A percentile compares a stretch with the other conserved stretches of the same genome.
Conservation (phyloP, 2,797 vertebrate genomes). For the Gephyroberyx darwinii region DNA sequence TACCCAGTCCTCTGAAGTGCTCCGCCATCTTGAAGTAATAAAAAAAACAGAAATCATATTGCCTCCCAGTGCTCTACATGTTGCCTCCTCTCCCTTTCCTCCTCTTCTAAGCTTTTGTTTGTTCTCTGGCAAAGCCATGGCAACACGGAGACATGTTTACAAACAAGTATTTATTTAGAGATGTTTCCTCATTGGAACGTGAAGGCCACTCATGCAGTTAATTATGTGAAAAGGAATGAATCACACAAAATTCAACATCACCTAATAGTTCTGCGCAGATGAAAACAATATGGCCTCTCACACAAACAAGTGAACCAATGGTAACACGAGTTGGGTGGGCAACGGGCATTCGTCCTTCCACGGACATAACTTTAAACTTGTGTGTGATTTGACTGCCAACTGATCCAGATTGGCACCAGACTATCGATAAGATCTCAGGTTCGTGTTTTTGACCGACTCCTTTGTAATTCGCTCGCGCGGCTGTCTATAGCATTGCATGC, state of each 20-base stretch:
- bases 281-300: conserved; percentile 44
- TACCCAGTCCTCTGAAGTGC: conserved; percentile 42
- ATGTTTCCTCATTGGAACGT: conserved; percentile 43
- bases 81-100: conserved; percentile 5
- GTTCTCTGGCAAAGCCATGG: conserved; percentile 34
- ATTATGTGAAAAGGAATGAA: conserved; percentile 35
- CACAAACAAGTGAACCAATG: conserved; percentile 47
- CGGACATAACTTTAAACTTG: conserved; percentile 18
- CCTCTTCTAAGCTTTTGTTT: conserved; percentile 24
- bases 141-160: conserved; percentile 57
- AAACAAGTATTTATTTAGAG: conserved; percentile 42
- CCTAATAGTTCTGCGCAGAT: conserved; percentile 33
- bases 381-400: conserved; percentile 46
- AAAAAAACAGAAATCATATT: conserved; percentile 48
- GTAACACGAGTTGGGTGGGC: conserved; percentile 55
- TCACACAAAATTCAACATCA: conserved; percentile 40
- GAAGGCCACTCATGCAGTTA: conserved; percentile 43
- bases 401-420: conserved; percentile 38
- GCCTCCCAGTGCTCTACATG: conserved; percentile 50
- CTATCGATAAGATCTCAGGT: conserved; percentile 66
- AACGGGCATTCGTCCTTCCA: background rate
- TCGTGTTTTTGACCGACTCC: conserved; percentile 46
- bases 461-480: conserved; percentile 51
- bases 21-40: conserved; percentile 69
- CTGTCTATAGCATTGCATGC: conserved; percentile 44